Percentiles rank a stretch among this genome's conserved stretches.
These are phyloP conservation scores for Meta bourneti DNA, from an alignment of 2,888 invertebrate genomes.

Conservation along the genomic window DNA sequence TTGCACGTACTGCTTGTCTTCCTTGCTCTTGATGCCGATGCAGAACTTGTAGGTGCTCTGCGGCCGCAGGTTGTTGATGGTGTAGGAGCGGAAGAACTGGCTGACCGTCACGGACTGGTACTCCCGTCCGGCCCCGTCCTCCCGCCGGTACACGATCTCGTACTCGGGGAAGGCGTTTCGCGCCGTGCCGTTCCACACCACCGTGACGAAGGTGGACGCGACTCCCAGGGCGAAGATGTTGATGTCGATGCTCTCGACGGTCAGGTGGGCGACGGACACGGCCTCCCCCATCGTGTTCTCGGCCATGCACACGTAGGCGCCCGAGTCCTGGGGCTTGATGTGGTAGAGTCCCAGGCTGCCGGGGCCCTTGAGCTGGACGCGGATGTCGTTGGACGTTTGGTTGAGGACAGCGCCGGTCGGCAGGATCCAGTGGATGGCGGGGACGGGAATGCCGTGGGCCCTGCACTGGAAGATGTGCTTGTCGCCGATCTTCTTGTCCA, in stretches of 20 bases:
- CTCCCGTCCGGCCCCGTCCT: slow-evolving; percentile 51
- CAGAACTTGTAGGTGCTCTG: slow-evolving; percentile 82
- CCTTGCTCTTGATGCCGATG: slow-evolving; percentile 80
- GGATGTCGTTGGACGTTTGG: slow-evolving; percentile 79
- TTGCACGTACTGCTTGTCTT: slow-evolving; percentile 79
- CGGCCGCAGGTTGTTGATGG: slow-evolving; percentile 81
- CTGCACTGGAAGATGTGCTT: slow-evolving; percentile 80
- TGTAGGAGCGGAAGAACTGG: slow-evolving; percentile 80
- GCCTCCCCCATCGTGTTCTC: slow-evolving; percentile 80
- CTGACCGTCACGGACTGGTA: slow-evolving; percentile 78
- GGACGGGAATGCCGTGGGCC: slow-evolving; percentile 81
- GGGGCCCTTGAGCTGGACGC: slow-evolving; percentile 79
- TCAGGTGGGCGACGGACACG: slow-evolving; percentile 79
- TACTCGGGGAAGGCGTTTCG: slow-evolving; percentile 79
- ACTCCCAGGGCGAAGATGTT: slow-evolving; percentile 80
- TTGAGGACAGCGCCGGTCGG: slow-evolving; percentile 80
- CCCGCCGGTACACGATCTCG: slow-evolving; percentile 79
- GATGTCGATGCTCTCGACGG: slow-evolving; percentile 81
- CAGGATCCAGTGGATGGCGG: slow-evolving; percentile 81
- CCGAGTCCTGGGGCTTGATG: slow-evolving; percentile 80
- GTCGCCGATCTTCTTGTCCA: slow-evolving; percentile 77
- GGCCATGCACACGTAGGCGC: slow-evolving; percentile 81
- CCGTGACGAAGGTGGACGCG: slow-evolving; percentile 80
- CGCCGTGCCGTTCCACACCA: slow-evolving; percentile 81
- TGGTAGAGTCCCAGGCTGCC: slow-evolving; percentile 79